Evolutionary conservation across 2,113 vertebrate species (phyloP), one percentile per base, ranked within the genome.

Genomic region (Raja brachyura): DNA sequence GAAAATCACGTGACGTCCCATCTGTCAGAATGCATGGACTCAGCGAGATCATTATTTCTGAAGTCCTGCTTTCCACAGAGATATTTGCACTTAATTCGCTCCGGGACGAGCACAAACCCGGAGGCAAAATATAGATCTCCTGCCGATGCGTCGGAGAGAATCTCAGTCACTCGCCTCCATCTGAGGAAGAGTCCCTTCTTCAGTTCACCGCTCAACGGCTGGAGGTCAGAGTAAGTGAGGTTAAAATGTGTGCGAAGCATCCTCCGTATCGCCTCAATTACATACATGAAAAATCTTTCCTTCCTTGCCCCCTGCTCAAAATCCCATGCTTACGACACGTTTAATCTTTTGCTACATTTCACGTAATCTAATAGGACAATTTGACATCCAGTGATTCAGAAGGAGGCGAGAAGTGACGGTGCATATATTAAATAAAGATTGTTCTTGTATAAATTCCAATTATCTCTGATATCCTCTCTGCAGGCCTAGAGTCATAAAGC

Each of bases 21-120:
- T 92, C 66, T 92, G 90, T 92, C 90, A 92, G 68, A 73, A 73
- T 28, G 20, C 39, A 92, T 92, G 9, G 66, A 10, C 66, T 73
- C 90, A 92, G 4, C 7, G 4, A 54, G 66, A 92, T 92, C 33
- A 92, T 92, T 92, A 92, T 92, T 92, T 73, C 88, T 39, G 14
- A 92, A 92, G 48, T 73, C 66, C 66, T 92, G 90, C 48, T 20
- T 74, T 39, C 90, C 39, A 66, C 61, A 48, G 90, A 73, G 14
- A 74, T 6, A 73, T 48, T 54, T 16, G 9, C 70, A 68, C 33
- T 92, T 39, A 74, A 6, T 28, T 48, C 73, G 90, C 66, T 66
- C 39, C 33, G 73, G 33, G 39, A 73, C 48, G 39, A 92, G 33
- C 20, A 73, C 48, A 48, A 73, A 39, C 68, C 68, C 68, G 73